Evolutionary conservation across 2,797 vertebrate species (phyloP).

Genomic region (Astyanax mexicanus): DNA sequence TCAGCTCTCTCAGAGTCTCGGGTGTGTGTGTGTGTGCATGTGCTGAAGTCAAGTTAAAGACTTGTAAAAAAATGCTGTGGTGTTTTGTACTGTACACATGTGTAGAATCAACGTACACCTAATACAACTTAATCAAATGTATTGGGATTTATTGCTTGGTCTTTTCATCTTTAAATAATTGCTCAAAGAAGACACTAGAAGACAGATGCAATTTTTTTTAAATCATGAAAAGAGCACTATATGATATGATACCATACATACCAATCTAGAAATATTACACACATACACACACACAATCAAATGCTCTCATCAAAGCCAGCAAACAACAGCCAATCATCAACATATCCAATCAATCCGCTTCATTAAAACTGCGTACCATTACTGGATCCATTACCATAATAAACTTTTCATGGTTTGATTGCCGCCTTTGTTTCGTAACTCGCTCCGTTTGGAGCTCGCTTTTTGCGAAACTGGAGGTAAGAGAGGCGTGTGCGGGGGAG

Average conservation of each 20-base stretch:
- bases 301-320: neutral
- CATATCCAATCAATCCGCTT: slow-evolving; percentile 4
- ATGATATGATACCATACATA: neutral
- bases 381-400: slow-evolving; percentile 43
- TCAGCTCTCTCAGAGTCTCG: too few relatives aligned
- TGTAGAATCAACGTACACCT: too few relatives aligned
- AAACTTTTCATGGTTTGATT: slow-evolving; percentile 36
- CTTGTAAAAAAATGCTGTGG: too few relatives aligned
- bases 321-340: slow-evolving; percentile 7
- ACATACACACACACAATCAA: neutral
- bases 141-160: too few relatives aligned
- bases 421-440: neutral
- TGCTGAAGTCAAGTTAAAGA: too few relatives aligned
- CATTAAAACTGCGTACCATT: neutral
- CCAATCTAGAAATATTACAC: neutral
- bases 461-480: slow-evolving; percentile 24
- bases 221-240: too few relatives aligned
- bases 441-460: neutral
- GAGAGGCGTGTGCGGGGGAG: slow-evolving; percentile 38
- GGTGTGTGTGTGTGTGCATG: too few relatives aligned
- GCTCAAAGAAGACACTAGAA: too few relatives aligned
- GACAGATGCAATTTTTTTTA: too few relatives aligned
- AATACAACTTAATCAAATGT: too few relatives aligned
- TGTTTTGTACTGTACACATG: too few relatives aligned
- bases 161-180: too few relatives aligned